phyloP scores from a whole-genome alignment of 2,888 invertebrate species.

The Keiferia lycopersicella region DNA sequence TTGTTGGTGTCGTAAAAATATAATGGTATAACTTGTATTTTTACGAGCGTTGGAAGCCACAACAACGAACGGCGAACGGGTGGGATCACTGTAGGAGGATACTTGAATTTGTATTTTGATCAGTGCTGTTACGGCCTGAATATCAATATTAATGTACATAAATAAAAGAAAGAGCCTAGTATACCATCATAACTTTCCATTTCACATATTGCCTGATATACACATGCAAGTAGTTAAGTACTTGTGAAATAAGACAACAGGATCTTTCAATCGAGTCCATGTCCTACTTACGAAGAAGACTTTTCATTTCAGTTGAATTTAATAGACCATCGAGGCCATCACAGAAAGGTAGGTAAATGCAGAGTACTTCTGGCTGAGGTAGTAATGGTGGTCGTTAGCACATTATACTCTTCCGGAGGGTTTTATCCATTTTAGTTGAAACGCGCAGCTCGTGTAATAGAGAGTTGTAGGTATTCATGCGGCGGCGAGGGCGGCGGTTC shows the following conservation, averaged over 20 bases:
- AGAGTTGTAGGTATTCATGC: slow-evolving; percentile 46
- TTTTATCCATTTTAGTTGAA: slow-evolving; percentile 37
- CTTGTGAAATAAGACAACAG: no score
- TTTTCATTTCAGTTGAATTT: neutral
- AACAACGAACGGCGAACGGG: slow-evolving; percentile 55
- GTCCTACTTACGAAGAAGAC: neutral
- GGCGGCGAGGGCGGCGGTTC: slow-evolving; percentile 45
- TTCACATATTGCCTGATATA: no score
- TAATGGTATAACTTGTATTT: slow-evolving; percentile 74
- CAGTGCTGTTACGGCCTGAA: slow-evolving; percentile 1
- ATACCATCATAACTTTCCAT: no score
- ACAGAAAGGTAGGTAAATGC: neutral
- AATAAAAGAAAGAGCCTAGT: neutral
- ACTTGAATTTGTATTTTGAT: slow-evolving; percentile 37
- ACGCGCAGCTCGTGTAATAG: slow-evolving; percentile 42
- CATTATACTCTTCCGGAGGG: slow-evolving; percentile 16
- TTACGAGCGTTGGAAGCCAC: slow-evolving; percentile 65
- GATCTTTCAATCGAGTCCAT: neutral
- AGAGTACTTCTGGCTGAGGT: slow-evolving; percentile 1
- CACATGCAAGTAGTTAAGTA: no score
- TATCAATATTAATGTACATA: slow-evolving; percentile 12
- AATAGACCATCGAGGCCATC: neutral
- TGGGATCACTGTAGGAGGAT: slow-evolving; percentile 48
- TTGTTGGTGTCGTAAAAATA: slow-evolving; percentile 75
- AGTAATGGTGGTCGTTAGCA: slow-evolving; percentile 19